Base-by-base conservation (phyloP, 2,113 vertebrate genomes). In the Microcebus lehilahytsara region DNA sequence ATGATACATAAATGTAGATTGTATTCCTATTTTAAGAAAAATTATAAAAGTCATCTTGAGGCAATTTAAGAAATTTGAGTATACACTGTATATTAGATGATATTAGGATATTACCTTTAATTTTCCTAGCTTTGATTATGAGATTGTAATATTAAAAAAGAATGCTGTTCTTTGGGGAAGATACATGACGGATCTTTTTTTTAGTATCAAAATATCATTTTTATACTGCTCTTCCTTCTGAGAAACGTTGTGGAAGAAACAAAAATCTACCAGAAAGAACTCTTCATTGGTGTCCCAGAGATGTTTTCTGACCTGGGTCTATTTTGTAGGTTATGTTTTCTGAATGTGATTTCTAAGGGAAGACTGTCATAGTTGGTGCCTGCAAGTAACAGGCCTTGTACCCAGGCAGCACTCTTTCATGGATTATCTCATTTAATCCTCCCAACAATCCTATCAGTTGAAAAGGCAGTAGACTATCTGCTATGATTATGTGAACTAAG, bases 281-380 rank as follows among this genome's bases (percentile, higher is more conserved):
- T 99, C 95, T 97, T 99, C 93, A 98, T 97, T 94, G 98, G 92
- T 95, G 99, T 99, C 99, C 99, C 99, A 97, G 99, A 99, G 97
- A 99, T 99, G 99, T 99, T 99, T 98, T 99, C 99, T 53, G 99
- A 99, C 83, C 97, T 99, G 98, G 99, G 99, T 97, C 99, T 99
- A 3, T 99, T 99, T 99, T 91, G 99, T 99, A 78, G 98, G 12
- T 49, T 49, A 99, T 99, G 97, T 99, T 99, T 62, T 99, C 99
- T 93, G 99, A 99, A 98, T 99, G 99, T 97, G 99, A 99, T 97
- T 99, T 99, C 97, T 99, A 99, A 99, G 99, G 99, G 95, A 99
- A 98, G 13, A 53, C 14, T 14, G 51, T 53, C 69, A 91, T 89
- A 88, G 22, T 1, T 6, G 9, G 25, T 23, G 25, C 22, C 46